Conservation (phyloP, 2,888 invertebrate species). For the Metacarcinus magister region DNA sequence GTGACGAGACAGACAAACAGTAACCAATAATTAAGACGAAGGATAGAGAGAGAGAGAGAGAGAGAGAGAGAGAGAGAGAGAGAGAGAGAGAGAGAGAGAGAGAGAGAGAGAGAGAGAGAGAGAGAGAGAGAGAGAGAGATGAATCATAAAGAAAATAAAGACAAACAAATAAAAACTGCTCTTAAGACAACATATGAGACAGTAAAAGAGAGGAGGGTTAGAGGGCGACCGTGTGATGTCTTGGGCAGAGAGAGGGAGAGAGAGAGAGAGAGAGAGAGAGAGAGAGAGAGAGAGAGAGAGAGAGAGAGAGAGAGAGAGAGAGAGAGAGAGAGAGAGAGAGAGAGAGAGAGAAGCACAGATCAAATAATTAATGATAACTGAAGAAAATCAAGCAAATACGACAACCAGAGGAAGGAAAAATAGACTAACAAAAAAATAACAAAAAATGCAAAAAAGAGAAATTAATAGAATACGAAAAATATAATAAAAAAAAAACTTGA, state of each 20-base stretch:
- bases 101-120: neutral
- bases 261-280: slow-evolving; percentile 2
- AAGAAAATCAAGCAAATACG: no score
- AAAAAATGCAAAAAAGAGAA: neutral
- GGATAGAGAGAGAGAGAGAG: no score
- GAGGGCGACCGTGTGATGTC: no score
- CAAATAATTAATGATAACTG: neutral
- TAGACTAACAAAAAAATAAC: neutral
- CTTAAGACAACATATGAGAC: no score
- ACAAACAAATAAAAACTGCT: no score
- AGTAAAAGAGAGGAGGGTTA: no score
- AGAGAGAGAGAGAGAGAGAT: neutral
- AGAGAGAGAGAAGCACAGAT: neutral
- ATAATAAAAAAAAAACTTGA: neutral
- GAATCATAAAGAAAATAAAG: no score
- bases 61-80: no score
- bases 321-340: neutral
- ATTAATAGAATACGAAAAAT: neutral
- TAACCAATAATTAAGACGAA: no score
- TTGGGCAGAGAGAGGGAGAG: neutral
- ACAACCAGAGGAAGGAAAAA: neutral
- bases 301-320: neutral
- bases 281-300: slow-evolving; percentile 2
- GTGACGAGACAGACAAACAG: no score
- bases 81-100: no score